Conservation (phyloP, 2,888 invertebrate genomes). For the Pterobdella sp. region DNA sequence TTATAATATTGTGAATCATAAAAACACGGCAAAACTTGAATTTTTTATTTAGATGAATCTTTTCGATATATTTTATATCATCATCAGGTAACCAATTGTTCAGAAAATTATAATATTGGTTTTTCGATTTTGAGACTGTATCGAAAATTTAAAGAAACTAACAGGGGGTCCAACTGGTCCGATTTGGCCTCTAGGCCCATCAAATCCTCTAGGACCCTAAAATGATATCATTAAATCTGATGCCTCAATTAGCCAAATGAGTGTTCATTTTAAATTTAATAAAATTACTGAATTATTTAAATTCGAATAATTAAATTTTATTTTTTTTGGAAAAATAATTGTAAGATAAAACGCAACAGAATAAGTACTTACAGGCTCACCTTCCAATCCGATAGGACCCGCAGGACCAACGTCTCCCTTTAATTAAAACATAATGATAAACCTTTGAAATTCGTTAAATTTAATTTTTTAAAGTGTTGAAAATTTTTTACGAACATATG, state of each 20-base stretch:
- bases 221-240: too few relatives aligned
- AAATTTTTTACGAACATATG: not conserved
- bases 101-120: too few relatives aligned
- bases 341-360: not conserved
- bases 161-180: conserved; percentile 70
- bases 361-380: conserved; percentile 34
- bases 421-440: conserved; percentile 26
- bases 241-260: not conserved
- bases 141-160: too few relatives aligned
- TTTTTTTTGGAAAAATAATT: not conserved
- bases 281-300: not conserved
- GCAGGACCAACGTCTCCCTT: conserved; percentile 69
- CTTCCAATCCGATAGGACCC: conserved; percentile 55
- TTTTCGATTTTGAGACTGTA: too few relatives aligned
- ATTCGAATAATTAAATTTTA: conserved; percentile 7
- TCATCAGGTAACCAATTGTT: too few relatives aligned
- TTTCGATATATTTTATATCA: too few relatives aligned
- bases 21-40: not conserved
- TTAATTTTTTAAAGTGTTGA: not conserved
- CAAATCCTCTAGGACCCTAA: conserved; percentile 75
- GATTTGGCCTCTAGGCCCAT: conserved; percentile 69
- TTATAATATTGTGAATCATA: not conserved
- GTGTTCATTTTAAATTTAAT: not conserved
- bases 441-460: not conserved
- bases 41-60: not conserved